phyloP scores from a whole-genome alignment of 2,888 invertebrate genomes.

The Leptopilina syphax region DNA sequence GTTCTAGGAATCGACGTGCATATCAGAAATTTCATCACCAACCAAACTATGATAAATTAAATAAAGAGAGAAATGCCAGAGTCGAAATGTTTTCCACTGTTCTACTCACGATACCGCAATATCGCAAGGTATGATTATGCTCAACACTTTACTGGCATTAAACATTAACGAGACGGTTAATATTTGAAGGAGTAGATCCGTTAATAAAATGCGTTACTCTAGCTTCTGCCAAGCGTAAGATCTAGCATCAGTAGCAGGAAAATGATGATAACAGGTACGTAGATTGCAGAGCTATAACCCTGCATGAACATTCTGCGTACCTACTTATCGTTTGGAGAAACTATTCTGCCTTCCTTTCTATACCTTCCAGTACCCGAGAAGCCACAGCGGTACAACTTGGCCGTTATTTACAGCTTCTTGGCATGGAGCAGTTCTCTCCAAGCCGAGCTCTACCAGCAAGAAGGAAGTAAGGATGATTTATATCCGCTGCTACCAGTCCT shows the following conservation, averaged over 20 bases:
- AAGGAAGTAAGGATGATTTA: slow-evolving; percentile 77
- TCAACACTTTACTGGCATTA: neutral
- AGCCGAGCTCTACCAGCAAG: slow-evolving; percentile 70
- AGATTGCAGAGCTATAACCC: slow-evolving; percentile 29
- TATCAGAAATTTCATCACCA: slow-evolving; percentile 69
- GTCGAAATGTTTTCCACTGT: neutral
- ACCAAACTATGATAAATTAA: slow-evolving; percentile 64
- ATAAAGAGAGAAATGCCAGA: neutral
- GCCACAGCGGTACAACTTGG: slow-evolving; percentile 61
- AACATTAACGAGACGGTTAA: slow-evolving; percentile 7
- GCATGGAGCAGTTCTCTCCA: slow-evolving; percentile 69
- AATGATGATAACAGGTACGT: slow-evolving; percentile 10
- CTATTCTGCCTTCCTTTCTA: slow-evolving; percentile 28
- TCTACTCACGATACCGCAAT: too few relatives aligned
- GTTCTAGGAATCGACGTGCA: slow-evolving; percentile 67
- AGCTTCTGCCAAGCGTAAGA: neutral
- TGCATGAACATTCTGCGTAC: slow-evolving; percentile 3
- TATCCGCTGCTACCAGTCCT: slow-evolving; percentile 76
- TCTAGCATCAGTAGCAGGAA: neutral
- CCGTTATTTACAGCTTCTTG: slow-evolving; percentile 75
- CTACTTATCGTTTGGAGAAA: slow-evolving; percentile 29
- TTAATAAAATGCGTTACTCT: neutral
- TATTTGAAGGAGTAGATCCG: too few relatives aligned
- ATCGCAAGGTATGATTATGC: too few relatives aligned
- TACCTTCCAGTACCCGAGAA: slow-evolving; percentile 47